These are phyloP conservation scores for Neoscelio sp. DNA, from an alignment of 2,888 invertebrate genomes.

Conservation along the genomic window DNA sequence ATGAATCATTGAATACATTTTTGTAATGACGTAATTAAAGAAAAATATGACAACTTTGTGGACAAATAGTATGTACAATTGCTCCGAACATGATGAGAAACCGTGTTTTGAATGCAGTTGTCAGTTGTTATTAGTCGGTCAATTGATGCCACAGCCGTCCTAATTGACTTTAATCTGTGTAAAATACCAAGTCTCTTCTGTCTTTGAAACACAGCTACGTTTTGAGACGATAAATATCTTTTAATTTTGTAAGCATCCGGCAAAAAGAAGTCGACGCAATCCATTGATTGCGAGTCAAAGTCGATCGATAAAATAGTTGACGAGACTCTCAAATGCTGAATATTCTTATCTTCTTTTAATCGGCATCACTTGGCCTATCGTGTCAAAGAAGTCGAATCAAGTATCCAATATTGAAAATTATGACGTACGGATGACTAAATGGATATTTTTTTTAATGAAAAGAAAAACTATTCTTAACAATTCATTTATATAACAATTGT, in stretches of 20 bases:
- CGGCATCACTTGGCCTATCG: too few species aligned
- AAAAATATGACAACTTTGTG: conserved; percentile 1
- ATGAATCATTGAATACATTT: too few species aligned
- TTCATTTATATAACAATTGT: too few species aligned
- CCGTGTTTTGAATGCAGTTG: conserved; percentile 29
- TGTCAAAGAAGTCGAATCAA: too few species aligned
- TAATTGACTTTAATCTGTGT: conserved; percentile 78
- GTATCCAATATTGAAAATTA: too few species aligned
- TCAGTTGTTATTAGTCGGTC: conserved; percentile 62
- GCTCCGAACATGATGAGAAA: conserved; percentile 12
- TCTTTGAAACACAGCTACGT: conserved; percentile 37
- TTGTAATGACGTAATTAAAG: too few species aligned
- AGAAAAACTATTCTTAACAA: too few species aligned
- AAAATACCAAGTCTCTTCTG: conserved; percentile 70
- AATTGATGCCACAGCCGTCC: conserved; percentile 76
- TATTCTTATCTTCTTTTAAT: too few species aligned
- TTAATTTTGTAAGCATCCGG: neutral
- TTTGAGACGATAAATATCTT: conserved; percentile 2
- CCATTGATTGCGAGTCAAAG: neutral
- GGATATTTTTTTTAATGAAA: too few species aligned
- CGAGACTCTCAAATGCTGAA: too few species aligned
- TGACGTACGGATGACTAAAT: too few species aligned
- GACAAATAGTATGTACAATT: conserved; percentile 9
- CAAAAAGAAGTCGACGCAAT: conserved; percentile 1
- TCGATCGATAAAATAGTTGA: too few species aligned